phyloP scores from a whole-genome alignment of 1,140 invertebrate species.

The Cotesia glomerata region DNA sequence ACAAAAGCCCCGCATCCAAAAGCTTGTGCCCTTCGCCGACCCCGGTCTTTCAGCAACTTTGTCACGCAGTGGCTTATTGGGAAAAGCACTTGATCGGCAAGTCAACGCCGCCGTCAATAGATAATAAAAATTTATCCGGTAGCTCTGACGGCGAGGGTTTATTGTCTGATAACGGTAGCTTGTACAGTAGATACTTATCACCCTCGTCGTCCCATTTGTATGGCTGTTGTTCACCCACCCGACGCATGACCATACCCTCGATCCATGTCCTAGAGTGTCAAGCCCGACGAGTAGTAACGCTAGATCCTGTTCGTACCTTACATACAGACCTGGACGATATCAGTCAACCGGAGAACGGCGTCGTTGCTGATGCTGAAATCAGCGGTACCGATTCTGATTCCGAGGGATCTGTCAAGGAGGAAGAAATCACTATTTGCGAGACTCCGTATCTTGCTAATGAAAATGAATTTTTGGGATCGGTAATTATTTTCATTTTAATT shows the following conservation, averaged over 20 bases:
- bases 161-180: constrained; percentile 14
- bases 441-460: constrained; percentile 69
- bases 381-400: constrained; percentile 64
- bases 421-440: constrained; percentile 61
- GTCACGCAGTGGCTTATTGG: constrained; percentile 64
- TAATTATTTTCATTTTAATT: constrained; percentile 45
- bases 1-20: constrained; percentile 29
- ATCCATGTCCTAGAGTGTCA: constrained; percentile 54
- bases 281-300: constrained; percentile 55
- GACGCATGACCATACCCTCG: constrained; percentile 54
- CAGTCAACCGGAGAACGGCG: constrained; percentile 59
- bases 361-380: constrained; percentile 60
- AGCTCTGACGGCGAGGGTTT: constrained; percentile 31
- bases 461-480: constrained; percentile 75
- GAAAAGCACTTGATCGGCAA: constrained; percentile 55
- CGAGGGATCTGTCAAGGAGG: constrained; percentile 65
- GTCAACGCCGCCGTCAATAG: constrained; percentile 41
- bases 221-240: constrained; percentile 11
- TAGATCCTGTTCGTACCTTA: constrained; percentile 48
- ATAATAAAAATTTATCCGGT: constrained; percentile 30
- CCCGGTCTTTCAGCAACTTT: constrained; percentile 66
- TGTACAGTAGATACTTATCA: constrained; percentile 17
- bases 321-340: constrained; percentile 62
- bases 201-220: constrained; percentile 8
- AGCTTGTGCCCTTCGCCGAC: constrained; percentile 58